Percentiles rank a stretch among this genome's conserved stretches.
phyloP scores from a whole-genome alignment of 2,797 vertebrate genomes.

The Neosilurus hyrtlii region DNA sequence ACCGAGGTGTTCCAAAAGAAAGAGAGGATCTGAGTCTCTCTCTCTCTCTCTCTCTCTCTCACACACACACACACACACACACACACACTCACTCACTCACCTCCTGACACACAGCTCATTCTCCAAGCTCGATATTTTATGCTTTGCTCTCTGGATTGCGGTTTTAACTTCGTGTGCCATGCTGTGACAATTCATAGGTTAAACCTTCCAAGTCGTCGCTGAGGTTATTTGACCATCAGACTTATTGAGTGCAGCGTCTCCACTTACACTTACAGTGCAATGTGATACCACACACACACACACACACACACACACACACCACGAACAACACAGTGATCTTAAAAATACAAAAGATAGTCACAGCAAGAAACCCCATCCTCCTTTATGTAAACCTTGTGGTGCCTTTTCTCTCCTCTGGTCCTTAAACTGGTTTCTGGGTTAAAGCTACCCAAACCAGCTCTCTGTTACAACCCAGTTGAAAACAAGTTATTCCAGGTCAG shows the following conservation, averaged over 20 bases:
- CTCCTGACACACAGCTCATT: slow-evolving; percentile 57
- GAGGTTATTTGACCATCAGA: not conserved
- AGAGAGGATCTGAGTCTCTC: not conserved
- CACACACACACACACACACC: not conserved
- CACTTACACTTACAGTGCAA: slow-evolving; percentile 34
- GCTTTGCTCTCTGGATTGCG: slow-evolving; percentile 70
- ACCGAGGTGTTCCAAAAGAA: too few relatives aligned
- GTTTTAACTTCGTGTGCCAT: slow-evolving; percentile 65
- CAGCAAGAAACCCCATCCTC: not conserved
- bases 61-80: not conserved
- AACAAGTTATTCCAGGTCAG: slow-evolving; percentile 1
- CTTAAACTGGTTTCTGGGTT: not conserved
- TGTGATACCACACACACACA: slow-evolving; percentile 29
- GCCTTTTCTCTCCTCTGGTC: not conserved
- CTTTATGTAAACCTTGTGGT: not conserved
- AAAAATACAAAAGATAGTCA: not conserved
- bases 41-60: too few relatives aligned
- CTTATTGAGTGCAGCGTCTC: slow-evolving; percentile 1
- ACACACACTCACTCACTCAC: slow-evolving; percentile 56
- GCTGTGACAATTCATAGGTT: slow-evolving; percentile 63
- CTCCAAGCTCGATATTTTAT: slow-evolving; percentile 68
- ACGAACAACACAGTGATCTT: not conserved
- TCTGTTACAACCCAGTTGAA: not conserved
- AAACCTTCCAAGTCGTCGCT: not conserved
- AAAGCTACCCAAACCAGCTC: not conserved